Conservation (phyloP, 2,113 vertebrate species). For the Hucho hucho region DNA sequence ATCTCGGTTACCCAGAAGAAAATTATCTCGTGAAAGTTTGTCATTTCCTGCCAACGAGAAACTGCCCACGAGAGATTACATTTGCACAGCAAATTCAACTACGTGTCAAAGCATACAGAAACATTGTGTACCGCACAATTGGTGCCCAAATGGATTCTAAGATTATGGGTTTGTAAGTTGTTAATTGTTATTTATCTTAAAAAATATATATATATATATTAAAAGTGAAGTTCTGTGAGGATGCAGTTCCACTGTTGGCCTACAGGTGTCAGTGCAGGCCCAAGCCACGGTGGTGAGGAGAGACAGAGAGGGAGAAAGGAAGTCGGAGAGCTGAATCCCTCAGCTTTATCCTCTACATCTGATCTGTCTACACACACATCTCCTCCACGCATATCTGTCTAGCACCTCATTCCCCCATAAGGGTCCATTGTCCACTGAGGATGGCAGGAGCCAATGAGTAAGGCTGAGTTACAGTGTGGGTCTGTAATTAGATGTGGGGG, state of each 20-base stretch:
- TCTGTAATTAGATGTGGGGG: background rate
- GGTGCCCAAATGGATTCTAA: background rate
- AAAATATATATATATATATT: background rate
- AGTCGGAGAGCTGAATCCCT: background rate
- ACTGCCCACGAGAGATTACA: no score
- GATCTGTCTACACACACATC: no score
- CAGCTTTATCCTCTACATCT: background rate
- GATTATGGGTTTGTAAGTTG: background rate
- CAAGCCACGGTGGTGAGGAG: constrained; percentile 2
- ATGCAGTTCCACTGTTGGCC: background rate
- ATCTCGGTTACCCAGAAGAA: no score
- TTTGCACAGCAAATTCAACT: no score
- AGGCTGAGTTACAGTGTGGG: background rate
- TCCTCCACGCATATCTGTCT: background rate
- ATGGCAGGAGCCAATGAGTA: background rate
- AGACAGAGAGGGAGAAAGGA: background rate
- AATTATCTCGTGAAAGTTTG: no score
- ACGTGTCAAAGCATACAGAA: no score
- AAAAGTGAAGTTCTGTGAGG: background rate
- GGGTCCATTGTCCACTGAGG: background rate
- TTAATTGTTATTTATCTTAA: background rate
- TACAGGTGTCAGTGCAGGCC: constrained; percentile 35
- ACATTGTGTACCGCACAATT: no score
- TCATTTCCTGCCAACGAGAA: no score
- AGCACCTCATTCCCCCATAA: background rate